phyloP scores from a whole-genome alignment of 1,140 invertebrate species.

The Drosophila persimilis region DNA sequence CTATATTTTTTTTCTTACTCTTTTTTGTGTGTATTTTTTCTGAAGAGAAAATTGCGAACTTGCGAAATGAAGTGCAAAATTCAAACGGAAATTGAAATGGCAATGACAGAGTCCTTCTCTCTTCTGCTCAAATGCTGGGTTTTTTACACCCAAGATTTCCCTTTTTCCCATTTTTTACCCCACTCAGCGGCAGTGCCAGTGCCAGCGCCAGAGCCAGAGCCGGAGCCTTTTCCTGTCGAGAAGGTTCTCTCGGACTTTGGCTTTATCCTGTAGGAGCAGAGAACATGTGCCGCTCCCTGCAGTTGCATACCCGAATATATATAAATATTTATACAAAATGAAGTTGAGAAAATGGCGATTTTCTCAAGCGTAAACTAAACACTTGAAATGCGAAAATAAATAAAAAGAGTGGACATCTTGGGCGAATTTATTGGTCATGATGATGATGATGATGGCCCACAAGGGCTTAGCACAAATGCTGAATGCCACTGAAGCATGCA shows the following conservation, averaged over 20 bases:
- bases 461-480: constrained; percentile 61
- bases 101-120: constrained; percentile 72
- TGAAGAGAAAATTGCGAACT: constrained; percentile 75
- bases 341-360: constrained; percentile 81
- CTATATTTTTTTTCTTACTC: no score
- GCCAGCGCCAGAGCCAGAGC: no score
- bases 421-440: constrained; percentile 70
- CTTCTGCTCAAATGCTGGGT: constrained; percentile 10
- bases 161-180: constrained; percentile 40
- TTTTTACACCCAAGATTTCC: constrained; percentile 18
- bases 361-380: constrained; percentile 80
- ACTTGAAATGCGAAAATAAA: constrained; percentile 79
- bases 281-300: constrained; percentile 68
- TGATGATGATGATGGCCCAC: constrained; percentile 25
- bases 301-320: constrained; percentile 47
- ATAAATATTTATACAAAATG: constrained; percentile 54
- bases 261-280: constrained; percentile 21
- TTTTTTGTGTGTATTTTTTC: constrained; percentile 14
- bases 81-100: constrained; percentile 82
- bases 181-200: no score
- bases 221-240: constrained; percentile 33
- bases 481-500: constrained; percentile 70
- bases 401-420: constrained; percentile 75
- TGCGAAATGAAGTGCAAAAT: constrained; percentile 82
- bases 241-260: constrained; percentile 20